Percentiles rank a stretch among this genome's conserved stretches.
phyloP scores from a whole-genome alignment of 2,888 invertebrate genomes.

The Noctua pronuba region DNA sequence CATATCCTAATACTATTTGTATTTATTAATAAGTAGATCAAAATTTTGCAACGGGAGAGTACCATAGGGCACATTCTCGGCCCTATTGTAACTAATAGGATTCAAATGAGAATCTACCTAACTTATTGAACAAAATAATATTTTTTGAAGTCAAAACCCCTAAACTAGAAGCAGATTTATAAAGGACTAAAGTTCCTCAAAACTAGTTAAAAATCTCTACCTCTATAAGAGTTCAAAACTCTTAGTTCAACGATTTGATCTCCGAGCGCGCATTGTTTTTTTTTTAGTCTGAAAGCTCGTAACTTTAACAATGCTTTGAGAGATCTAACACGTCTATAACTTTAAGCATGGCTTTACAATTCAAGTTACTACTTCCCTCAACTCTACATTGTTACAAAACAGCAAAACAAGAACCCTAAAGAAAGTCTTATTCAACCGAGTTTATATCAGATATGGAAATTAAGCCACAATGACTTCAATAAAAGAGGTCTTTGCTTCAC shows the following conservation, averaged over 20 bases:
- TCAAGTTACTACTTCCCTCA: constrained; percentile 3
- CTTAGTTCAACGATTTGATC: constrained; percentile 42
- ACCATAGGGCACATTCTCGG: neutral
- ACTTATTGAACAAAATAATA: neutral
- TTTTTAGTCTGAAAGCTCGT: constrained; percentile 29
- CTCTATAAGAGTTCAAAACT: constrained; percentile 22
- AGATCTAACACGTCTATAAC: constrained; percentile 40
- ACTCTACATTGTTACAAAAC: constrained; percentile 23
- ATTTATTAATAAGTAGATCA: neutral
- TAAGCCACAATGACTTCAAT: constrained; percentile 60
- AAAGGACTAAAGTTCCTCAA: neutral
- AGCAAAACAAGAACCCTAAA: constrained; percentile 33
- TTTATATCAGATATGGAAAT: constrained; percentile 61
- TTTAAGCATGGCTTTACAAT: constrained; percentile 10
- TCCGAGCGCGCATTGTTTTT: constrained; percentile 48
- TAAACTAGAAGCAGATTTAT: constrained; percentile 1
- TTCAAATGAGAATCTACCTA: constrained; percentile 19
- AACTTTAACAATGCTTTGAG: constrained; percentile 53
- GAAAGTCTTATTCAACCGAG: constrained; percentile 56
- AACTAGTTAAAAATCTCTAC: neutral
- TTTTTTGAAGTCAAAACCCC: neutral
- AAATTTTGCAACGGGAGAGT: neutral
- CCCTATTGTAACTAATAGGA: constrained; percentile 4
- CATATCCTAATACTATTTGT: neutral
- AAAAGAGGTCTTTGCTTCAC: constrained; percentile 49